Evolutionary conservation across 2,888 invertebrate genomes (phyloP), one percentile per base, ranked within the genome.

Genomic region (Watsonalla cultraria): DNA sequence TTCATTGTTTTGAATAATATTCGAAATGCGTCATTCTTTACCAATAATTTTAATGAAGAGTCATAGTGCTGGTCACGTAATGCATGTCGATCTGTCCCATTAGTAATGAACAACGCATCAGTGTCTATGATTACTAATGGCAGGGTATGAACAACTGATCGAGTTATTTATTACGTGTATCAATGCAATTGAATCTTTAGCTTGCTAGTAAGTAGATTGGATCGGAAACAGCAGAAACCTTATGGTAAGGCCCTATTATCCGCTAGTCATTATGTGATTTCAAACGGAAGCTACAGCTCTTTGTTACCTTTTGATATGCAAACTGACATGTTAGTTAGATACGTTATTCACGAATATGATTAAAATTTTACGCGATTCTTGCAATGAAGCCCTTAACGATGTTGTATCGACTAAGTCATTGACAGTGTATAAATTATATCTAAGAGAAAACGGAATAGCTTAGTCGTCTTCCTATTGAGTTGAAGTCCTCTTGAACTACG

Each of bases 301-400:
- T 78, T 76, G 75, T 80, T 75, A 53, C 67, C 24, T 2, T 24
- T 81, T 85, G 81, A 84, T 80, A 84, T 83, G 80, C 77, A 72
- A 82, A 64, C 62, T 61, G 69, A 74, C 79, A 79, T 77, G 77
- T 35, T 68, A 62, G n/a, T n/a, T n/a, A n/a, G n/a, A n/a, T n/a
- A n/a, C n/a, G n/a, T n/a, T n/a, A n/a, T n/a, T n/a, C n/a, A n/a
- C n/a, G n/a, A n/a, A n/a, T n/a, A n/a, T n/a, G n/a, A n/a, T n/a
- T n/a, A n/a, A n/a, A n/a, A n/a, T n/a, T n/a, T n/a, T n/a, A 2
- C 24, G 2, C 4, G 24, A 24, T 24, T 24, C 24, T 24, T 4
- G 24, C 4, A 24, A 4, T 24, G 4, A 24, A 24, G 4, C 1
- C 4, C 24, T 1, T 24, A 24, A 24, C 24, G 24, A 24, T 24